These are phyloP conservation scores for Piliocolobus tephrosceles DNA, from an alignment of 2,113 vertebrate genomes.

Conservation along the genomic window DNA sequence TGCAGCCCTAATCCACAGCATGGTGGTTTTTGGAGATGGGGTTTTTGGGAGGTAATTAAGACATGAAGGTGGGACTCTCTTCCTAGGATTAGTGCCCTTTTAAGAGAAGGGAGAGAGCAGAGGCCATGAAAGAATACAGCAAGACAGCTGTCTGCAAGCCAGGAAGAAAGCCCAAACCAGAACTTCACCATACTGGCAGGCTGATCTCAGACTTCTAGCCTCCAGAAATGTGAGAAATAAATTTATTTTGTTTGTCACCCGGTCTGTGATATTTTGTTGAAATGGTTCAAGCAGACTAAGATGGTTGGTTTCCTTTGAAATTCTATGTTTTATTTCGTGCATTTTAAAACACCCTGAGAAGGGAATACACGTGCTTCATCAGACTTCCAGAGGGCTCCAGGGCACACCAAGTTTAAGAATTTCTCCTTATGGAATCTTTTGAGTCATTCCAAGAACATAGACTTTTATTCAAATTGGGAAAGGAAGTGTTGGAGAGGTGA, in stretches of 20 bases:
- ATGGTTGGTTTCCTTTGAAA: background rate
- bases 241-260: background rate
- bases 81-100: background rate
- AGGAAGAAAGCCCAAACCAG: background rate
- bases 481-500: background rate
- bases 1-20: background rate
- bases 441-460: background rate
- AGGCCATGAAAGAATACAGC: background rate
- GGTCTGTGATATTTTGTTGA: background rate
- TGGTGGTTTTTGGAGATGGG: background rate
- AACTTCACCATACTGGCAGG: fast-evolving
- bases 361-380: background rate
- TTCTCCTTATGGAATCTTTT: background rate
- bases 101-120: background rate
- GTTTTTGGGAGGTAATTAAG: background rate
- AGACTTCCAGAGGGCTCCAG: background rate
- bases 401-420: background rate
- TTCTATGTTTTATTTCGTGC: background rate
- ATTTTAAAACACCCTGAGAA: background rate
- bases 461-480: background rate
- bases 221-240: background rate
- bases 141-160: background rate
- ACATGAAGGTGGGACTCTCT: background rate
- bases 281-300: background rate
- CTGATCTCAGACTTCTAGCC: background rate